Base-by-base conservation (phyloP, 2,888 invertebrate species). In the Brassicogethes aeneus region DNA sequence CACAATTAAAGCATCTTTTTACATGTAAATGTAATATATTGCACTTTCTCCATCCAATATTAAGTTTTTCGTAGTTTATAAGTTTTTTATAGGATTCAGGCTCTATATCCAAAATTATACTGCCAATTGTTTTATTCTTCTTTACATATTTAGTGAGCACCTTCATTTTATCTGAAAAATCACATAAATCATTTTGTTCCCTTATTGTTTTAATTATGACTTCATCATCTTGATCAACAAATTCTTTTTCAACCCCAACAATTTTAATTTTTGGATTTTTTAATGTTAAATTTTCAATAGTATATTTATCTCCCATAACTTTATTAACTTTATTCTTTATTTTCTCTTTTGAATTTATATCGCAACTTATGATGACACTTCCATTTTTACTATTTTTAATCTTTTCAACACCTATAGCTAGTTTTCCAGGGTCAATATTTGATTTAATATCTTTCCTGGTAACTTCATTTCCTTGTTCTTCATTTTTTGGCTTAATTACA, bases 1-100 rank as follows among this genome's bases (percentile, higher is more conserved):
- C 23, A 23, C 23, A 23, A 23, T 23, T 23, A 23, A 23, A 23
- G 23, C 23, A 23, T 23, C 23, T 23, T 23, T 23, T 23, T 7
- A 23, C 10, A 10, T 23, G 23, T 23, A 23, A 23, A 23, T 23
- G 23, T 23, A 7, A 5, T 23, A 23, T 23, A 23, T 23, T 23
- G 23, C 23, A 23, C 23, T 23, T 23, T 23, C 23, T 23, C 23
- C 23, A 23, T 23, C 23, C 23, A 23, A 23, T 23, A 23, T 23
- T 23, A 23, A 23, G 23, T 23, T n/a, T n/a, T n/a, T n/a, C n/a
- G n/a, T n/a, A n/a, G n/a, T n/a, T 23, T 23, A 23, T 23, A 23
- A 23, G 23, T 23, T 23, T 23, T 23, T 23, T 23, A 23, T 7
- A 23, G 23, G 23, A 23, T 23, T 23, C 23, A 10, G 23, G 23